Base-by-base conservation (phyloP, 2,797 vertebrate genomes). In the Pangasius larnaudii region DNA sequence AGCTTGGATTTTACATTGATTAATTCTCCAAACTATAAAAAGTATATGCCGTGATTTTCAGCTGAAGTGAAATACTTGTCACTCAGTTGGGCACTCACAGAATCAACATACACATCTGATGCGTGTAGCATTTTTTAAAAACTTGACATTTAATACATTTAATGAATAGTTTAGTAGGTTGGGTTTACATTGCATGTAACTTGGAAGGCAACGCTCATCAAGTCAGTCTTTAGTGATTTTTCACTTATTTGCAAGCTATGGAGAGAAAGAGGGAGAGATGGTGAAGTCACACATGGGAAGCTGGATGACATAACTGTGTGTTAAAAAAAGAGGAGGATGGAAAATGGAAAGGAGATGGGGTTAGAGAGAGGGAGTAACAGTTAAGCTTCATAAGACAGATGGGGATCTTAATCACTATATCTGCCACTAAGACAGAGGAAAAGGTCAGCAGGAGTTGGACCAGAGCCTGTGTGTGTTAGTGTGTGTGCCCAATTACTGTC, bases 401-500 rank as follows among this genome's bases (percentile, higher is more conserved):
- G 63, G 82, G 59, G 69, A 86, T 88, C 69, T 84, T 87, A 89
- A 87, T 89, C 39, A 89, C 86, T 86, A 79, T 65, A 89, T 87
- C 88, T 89, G 75, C 80, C 81, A 86, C 19, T 61, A 74, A 85
- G 87, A 82, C 56, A 22, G 36, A 86, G 56, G 86, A 92, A 92
- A 92, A 93, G 92, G 91, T 93, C 91, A 88, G 90, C 53, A 46
- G 81, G 88, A 86, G 87, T 85, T 78, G 67, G 85, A 74, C 89
- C 86, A 85, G 83, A 82, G n/a, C 59, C 36, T 49, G 36, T 74
- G 49, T 67, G 71, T 87, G 67, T 39, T 42, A 79, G 58, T 86
- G 86, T 91, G 58, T 87, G 82, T 74, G 69, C 80, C 67, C 79
- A 86, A 56, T 80, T 90, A 83, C 72, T 86, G 78, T 84, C 85